Evolutionary conservation across 2,113 vertebrate species (phyloP).

Genomic region (Nipponia nippon): DNA sequence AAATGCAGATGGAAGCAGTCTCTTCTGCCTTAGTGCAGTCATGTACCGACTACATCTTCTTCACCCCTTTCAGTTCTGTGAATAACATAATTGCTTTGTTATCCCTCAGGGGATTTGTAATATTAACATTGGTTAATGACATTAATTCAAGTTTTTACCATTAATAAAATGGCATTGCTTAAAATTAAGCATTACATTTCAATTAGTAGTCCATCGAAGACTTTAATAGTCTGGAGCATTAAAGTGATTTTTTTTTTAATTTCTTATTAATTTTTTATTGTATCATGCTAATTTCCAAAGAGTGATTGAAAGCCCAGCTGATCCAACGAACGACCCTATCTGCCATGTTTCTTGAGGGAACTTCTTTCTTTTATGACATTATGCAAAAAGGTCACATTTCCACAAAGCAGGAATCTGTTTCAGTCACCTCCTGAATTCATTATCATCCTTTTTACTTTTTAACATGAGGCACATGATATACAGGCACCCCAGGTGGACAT

Average conservation of each 20-base stretch:
- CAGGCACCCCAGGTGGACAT: constrained; percentile 60
- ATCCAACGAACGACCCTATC: constrained; percentile 26
- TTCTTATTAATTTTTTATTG: constrained; percentile 67
- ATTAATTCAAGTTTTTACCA: constrained; percentile 71
- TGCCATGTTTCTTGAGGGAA: constrained; percentile 53
- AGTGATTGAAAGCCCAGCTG: constrained; percentile 59
- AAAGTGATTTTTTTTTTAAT: constrained; percentile 44
- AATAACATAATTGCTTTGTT: constrained; percentile 65
- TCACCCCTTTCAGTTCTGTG: constrained; percentile 11
- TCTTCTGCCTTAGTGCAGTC: not conserved
- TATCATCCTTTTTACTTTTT: constrained; percentile 65
- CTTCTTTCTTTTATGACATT: constrained; percentile 47
- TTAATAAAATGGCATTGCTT: constrained; percentile 68
- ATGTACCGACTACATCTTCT: not conserved
- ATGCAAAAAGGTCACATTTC: constrained; percentile 70
- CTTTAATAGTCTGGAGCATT: constrained; percentile 53
- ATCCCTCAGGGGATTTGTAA: constrained; percentile 65
- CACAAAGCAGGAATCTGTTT: constrained; percentile 64
- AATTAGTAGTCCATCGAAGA: constrained; percentile 61
- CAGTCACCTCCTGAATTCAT: constrained; percentile 64
- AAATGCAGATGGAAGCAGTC: not conserved
- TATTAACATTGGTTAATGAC: constrained; percentile 67
- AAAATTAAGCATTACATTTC: constrained; percentile 71
- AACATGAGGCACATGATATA: constrained; percentile 62
- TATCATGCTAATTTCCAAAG: constrained; percentile 55